phyloP scores from a whole-genome alignment of 2,113 vertebrate species.

The Charadrius vociferus region DNA sequence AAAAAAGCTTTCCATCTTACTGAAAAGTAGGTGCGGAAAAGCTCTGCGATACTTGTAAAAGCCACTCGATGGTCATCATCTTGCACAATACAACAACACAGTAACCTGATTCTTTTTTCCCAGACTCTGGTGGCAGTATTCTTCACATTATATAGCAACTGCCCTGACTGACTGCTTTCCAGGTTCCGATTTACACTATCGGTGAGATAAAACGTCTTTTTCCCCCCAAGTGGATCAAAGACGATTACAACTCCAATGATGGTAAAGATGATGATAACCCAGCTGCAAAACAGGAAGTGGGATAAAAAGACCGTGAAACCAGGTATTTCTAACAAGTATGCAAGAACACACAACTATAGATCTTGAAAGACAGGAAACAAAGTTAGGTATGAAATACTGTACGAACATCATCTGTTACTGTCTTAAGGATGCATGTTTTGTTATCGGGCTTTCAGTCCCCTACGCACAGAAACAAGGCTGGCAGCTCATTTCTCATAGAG shows the following conservation, averaged over 20 bases:
- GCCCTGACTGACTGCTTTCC: constrained; percentile 84
- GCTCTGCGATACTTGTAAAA: constrained; percentile 89
- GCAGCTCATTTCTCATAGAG: background rate
- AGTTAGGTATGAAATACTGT: background rate
- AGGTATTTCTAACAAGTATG: background rate
- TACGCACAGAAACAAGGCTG: background rate
- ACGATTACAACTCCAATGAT: constrained; percentile 84
- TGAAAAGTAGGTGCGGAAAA: constrained; percentile 89
- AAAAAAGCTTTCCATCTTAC: constrained; percentile 69
- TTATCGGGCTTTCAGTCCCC: background rate
- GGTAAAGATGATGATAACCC: constrained; percentile 89
- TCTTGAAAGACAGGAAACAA: background rate
- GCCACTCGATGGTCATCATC: constrained; percentile 88
- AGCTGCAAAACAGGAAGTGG: constrained; percentile 74
- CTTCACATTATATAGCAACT: constrained; percentile 85
- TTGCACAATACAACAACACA: constrained; percentile 92
- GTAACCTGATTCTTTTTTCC: constrained; percentile 86
- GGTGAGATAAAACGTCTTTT: constrained; percentile 16
- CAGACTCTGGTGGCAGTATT: constrained; percentile 87
- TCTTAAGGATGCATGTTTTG: background rate
- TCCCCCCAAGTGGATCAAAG: constrained; percentile 91
- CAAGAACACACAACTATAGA: too few species aligned
- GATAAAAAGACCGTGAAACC: background rate
- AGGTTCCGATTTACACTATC: constrained; percentile 64
- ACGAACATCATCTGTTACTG: background rate